Evolutionary conservation across 1,140 invertebrate species (phyloP), one percentile per base, ranked within the genome.

Genomic region (Zaprionus ornatus): DNA sequence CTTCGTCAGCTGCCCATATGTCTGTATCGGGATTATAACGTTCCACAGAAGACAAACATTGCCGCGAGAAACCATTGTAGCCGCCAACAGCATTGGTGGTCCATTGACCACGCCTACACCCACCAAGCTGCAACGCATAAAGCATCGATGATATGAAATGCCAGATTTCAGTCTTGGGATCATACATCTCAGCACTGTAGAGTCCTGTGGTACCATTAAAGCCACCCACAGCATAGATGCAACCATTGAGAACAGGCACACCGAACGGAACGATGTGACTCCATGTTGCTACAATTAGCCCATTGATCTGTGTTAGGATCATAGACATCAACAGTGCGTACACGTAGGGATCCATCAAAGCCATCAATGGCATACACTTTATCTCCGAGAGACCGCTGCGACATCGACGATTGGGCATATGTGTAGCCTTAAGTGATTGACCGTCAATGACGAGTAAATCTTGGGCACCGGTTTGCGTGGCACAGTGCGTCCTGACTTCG

Each of bases 131-230:
- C 98, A 94, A 55, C 98, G 94, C 13, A 97, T 98, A 54, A 96
- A 96, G n/a, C 98, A 99, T 99, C 23, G 95, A 93, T 10, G 97
- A 95, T 64, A 99, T 96, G 45, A 95, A 93, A 63, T 95, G 94
- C 98, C 98, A 99, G 88, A 96, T 96, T 76, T 96, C 95, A 63
- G 95, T 95, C 76, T 95, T 94, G 9, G 96, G 95, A 94, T 99
- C 97, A 93, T 96, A 98, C 92, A 97, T 96, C 94, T 99, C 98
- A 2, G 97, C 98, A 35, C 96, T 97, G 92, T 97, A 98, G 19
- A 99, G 93, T 5, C 98, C 98, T n/a, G 97, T 96, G 5, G 97
- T 96, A 35, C 98, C 98, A 94, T 99, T 98, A 93, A 99, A 99
- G 21, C 98, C 98, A 17, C 97, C 97, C 52, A 97, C 97, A 72